Conservation (phyloP, 2,797 vertebrate species). For the Telmatherina bonti region DNA sequence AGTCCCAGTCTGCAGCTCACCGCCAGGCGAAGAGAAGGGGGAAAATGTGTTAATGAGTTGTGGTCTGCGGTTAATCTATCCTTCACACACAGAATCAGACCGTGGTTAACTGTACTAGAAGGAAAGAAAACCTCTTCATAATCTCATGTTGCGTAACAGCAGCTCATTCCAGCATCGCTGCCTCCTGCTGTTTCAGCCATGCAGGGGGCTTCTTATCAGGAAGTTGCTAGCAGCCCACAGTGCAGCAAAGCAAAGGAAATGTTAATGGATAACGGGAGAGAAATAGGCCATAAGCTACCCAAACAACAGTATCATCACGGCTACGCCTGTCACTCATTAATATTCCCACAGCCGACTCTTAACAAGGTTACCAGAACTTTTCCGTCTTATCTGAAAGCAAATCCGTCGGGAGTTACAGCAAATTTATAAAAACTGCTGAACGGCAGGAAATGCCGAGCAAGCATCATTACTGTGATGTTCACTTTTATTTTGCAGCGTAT, state of each 20-base stretch:
- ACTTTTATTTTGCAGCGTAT: too few species aligned
- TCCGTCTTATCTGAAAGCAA: background rate
- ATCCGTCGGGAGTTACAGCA: background rate
- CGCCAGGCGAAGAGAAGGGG: conserved; percentile 4
- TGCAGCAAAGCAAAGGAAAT: conserved; percentile 14
- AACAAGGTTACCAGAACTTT: background rate
- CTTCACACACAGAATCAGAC: conserved; percentile 11
- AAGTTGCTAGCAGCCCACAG: conserved; percentile 6
- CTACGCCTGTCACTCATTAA: conserved; percentile 8
- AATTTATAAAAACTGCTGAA: background rate
- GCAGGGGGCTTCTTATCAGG: conserved; percentile 15
- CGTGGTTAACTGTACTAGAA: background rate
- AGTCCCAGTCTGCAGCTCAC: conserved; percentile 4
- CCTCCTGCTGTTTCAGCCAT: conserved; percentile 7
- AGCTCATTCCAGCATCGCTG: background rate
- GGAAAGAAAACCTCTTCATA: conserved; percentile 11
- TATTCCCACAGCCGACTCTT: background rate
- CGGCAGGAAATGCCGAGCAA: too few species aligned
- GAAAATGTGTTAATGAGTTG: background rate
- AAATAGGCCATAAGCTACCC: conserved; percentile 5
- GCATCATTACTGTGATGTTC: too few species aligned
- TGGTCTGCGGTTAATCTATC: conserved; percentile 10
- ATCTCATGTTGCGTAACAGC: conserved; percentile 16
- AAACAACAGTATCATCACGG: conserved; percentile 1
- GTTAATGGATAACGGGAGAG: conserved; percentile 26